These are phyloP conservation scores for Cettia cetti DNA, from an alignment of 2,113 vertebrate species.

Conservation along the genomic window DNA sequence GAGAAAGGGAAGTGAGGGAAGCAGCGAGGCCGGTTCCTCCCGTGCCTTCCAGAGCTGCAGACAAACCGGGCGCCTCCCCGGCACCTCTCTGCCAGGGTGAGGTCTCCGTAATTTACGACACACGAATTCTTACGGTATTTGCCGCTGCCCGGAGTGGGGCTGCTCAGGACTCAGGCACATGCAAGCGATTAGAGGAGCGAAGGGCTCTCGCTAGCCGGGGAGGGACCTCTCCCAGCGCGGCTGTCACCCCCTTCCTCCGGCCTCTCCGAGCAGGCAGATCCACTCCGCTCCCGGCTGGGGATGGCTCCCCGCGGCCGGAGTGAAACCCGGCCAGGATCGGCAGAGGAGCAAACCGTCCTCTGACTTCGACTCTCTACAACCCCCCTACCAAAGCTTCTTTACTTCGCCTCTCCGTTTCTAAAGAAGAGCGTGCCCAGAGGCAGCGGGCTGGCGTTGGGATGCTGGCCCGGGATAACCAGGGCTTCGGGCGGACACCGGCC, in stretches of 20 bases:
- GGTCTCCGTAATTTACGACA: slow-evolving; percentile 1
- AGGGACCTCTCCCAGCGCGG: not conserved
- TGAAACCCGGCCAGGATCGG: not conserved
- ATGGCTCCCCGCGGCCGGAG: too few relatives aligned
- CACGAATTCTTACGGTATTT: not conserved
- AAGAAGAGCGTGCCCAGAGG: not conserved
- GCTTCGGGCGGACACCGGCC: too few relatives aligned
- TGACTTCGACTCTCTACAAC: not conserved
- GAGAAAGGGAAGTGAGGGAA: not conserved
- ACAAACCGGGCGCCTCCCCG: not conserved
- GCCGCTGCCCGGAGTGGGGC: not conserved
- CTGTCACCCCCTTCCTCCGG: not conserved
- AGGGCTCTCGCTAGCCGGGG: not conserved
- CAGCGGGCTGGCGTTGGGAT: not conserved
- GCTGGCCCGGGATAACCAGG: not conserved
- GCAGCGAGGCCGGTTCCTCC: not conserved
- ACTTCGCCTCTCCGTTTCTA: not conserved
- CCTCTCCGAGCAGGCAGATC: not conserved
- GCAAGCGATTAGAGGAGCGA: not conserved
- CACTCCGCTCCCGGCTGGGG: not conserved
- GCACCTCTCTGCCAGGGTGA: not conserved
- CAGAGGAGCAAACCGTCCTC: not conserved
- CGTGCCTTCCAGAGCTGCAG: not conserved
- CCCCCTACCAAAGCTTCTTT: too few relatives aligned
- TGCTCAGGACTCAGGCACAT: not conserved